These are phyloP conservation scores for Gobio gobio DNA, from an alignment of 2,113 vertebrate genomes.

Conservation along the genomic window DNA sequence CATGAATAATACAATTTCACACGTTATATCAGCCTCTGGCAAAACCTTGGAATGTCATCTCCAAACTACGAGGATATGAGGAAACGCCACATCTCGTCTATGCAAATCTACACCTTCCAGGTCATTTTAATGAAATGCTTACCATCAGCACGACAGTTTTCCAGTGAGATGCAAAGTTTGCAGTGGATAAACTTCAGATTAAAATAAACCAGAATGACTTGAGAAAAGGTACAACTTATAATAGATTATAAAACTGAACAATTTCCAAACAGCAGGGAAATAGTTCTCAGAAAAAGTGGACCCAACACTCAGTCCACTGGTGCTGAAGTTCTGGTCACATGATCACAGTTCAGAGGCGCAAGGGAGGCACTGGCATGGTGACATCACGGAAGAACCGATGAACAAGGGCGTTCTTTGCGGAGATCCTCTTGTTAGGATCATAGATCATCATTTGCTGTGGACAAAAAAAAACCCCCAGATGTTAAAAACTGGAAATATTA, in stretches of 20 bases:
- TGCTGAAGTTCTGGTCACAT: neutral
- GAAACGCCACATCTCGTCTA: neutral
- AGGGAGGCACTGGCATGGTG: constrained; percentile 86
- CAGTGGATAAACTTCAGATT: neutral
- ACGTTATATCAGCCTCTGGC: neutral
- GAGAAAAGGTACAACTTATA: neutral
- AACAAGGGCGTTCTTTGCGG: constrained; percentile 89
- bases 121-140: neutral
- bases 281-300: neutral
- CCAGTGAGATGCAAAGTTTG: neutral
- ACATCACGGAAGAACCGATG: constrained; percentile 94
- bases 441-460: constrained; percentile 92
- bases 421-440: constrained; percentile 93
- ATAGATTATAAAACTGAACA: constrained; percentile 16
- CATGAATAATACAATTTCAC: neutral
- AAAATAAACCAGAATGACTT: neutral
- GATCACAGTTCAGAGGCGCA: constrained; percentile 77
- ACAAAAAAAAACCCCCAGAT: neutral
- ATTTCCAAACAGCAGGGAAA: neutral
- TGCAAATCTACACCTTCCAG: neutral
- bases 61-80: neutral
- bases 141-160: neutral
- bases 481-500: neutral
- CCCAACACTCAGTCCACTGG: neutral
- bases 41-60: neutral